Percentiles rank a stretch among this genome's conserved stretches.
Conservation (phyloP, 2,888 invertebrate species). For the Limnephilus auricula region DNA sequence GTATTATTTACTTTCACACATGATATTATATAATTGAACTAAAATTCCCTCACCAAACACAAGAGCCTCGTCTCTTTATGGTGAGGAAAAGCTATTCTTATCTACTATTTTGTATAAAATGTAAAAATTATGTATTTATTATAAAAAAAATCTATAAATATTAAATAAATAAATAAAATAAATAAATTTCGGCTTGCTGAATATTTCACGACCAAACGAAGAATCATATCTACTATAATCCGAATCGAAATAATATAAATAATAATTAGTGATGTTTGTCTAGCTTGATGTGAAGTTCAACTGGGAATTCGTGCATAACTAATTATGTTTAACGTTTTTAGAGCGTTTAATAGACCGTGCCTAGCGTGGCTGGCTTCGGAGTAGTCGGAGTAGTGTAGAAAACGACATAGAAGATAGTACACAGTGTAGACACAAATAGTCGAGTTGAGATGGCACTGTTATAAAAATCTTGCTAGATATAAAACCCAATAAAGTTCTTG, state of each 20-base stretch:
- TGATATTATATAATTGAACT: too few relatives aligned
- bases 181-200: too few relatives aligned
- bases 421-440: not conserved
- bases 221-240: not conserved
- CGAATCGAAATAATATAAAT: not conserved
- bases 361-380: not conserved
- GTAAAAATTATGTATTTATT: too few relatives aligned
- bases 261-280: not conserved
- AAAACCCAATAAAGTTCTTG: too few relatives aligned
- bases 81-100: too few relatives aligned
- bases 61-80: too few relatives aligned
- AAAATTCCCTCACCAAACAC: too few relatives aligned
- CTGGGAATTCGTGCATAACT: not conserved
- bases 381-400: too few relatives aligned
- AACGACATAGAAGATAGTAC: not conserved
- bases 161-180: too few relatives aligned
- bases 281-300: not conserved
- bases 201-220: not conserved
- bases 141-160: too few relatives aligned
- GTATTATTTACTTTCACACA: too few relatives aligned
- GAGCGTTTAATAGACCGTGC: not conserved
- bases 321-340: not conserved
- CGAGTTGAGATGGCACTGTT: not conserved
- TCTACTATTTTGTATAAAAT: too few relatives aligned
- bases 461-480: not conserved